Percentiles rank a stretch among this genome's conserved stretches.
These are phyloP conservation scores for Gasterosteus aculeatus DNA, from an alignment of 2,113 vertebrate genomes.

Conservation along the genomic window DNA sequence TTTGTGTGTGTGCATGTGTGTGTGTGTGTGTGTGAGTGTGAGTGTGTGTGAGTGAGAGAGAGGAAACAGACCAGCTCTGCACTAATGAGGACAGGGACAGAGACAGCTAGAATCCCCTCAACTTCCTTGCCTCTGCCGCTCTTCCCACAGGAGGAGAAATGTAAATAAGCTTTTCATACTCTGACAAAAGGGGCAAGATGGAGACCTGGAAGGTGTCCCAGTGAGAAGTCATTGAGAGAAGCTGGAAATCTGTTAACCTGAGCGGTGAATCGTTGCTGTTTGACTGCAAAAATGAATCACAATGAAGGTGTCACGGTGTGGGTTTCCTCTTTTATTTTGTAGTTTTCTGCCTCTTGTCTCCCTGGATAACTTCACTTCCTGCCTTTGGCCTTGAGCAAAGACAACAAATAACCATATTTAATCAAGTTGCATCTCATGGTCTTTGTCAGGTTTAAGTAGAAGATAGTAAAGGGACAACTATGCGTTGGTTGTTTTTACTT, in stretches of 20 bases:
- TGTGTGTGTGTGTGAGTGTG: slow-evolving; percentile 34
- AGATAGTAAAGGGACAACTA: neutral
- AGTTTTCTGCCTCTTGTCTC: no score
- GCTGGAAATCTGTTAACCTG: slow-evolving; percentile 2
- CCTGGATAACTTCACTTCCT: no score
- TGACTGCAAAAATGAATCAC: neutral
- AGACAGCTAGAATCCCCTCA: slow-evolving; percentile 62
- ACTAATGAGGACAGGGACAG: slow-evolving; percentile 74
- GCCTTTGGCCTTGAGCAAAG: no score
- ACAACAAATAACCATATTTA: no score
- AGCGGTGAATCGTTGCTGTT: neutral
- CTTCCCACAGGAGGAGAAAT: slow-evolving; percentile 61
- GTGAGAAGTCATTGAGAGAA: neutral
- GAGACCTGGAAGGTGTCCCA: slow-evolving; percentile 36
- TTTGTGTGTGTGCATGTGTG: slow-evolving; percentile 41
- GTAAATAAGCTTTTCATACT: slow-evolving; percentile 61
- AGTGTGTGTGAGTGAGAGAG: neutral
- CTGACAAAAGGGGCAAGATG: slow-evolving; percentile 25
- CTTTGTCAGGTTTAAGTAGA: neutral
- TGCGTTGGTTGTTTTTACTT: neutral
- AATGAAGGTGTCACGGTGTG: neutral
- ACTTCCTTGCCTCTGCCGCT: slow-evolving; percentile 52
- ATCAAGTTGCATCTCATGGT: no score
- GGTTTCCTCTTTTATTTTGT: no score
- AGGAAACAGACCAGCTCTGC: slow-evolving; percentile 53